phyloP scores from a whole-genome alignment of 2,888 invertebrate genomes.

The Aphodius sticticus region DNA sequence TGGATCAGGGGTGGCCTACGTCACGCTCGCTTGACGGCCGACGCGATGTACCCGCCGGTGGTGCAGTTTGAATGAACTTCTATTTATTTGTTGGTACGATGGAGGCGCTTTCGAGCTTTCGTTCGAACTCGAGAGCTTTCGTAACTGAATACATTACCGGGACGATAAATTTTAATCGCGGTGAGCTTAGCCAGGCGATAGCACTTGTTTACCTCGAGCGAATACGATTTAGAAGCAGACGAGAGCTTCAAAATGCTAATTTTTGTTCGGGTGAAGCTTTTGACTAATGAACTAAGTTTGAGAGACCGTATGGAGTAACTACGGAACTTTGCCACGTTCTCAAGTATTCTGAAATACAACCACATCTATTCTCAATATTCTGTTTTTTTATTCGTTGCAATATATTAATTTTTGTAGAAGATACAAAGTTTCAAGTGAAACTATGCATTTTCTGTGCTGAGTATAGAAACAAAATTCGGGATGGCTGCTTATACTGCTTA shows the following conservation, averaged over 20 bases:
- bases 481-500: no score
- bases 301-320: no score
- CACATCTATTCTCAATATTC: no score
- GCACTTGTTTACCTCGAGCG: background rate
- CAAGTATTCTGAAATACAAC: no score
- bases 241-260: constrained; percentile 9
- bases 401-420: no score
- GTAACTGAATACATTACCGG: constrained; percentile 11
- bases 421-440: no score
- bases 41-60: background rate
- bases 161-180: constrained; percentile 24
- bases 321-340: no score
- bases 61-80: constrained; percentile 19
- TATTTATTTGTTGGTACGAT: background rate
- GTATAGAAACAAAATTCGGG: no score
- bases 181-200: background rate
- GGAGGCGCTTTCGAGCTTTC: constrained; percentile 9
- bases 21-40: constrained; percentile 11
- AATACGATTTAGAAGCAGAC: constrained; percentile 6
- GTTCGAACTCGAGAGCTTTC: constrained; percentile 24
- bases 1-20: background rate
- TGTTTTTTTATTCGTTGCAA: no score
- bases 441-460: no score
- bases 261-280: background rate
- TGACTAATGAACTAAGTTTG: background rate